Conservation (phyloP, 1,140 invertebrate species). For the Spodoptera frugiperda region DNA sequence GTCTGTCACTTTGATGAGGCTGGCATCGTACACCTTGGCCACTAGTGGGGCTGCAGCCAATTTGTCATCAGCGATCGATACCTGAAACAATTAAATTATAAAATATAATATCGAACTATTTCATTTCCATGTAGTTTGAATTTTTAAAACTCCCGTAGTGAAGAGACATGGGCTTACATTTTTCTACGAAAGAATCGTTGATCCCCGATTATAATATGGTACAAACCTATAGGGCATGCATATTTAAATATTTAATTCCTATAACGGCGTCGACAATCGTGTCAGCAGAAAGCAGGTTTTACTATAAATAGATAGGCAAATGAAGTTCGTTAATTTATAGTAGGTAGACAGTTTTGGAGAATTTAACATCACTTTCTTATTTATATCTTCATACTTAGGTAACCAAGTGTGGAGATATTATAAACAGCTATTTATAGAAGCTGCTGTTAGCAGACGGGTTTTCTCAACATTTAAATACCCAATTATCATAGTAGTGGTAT, state of each 20-base stretch:
- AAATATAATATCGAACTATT: background rate
- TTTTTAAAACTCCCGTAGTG: no score
- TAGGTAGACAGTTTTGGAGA: no score
- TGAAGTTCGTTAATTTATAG: no score
- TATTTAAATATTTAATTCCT: no score
- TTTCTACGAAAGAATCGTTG: no score
- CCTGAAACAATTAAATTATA: constrained; percentile 61
- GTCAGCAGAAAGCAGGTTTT: no score
- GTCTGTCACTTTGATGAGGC: constrained; percentile 96
- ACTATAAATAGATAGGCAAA: no score
- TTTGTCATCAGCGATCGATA: constrained; percentile 93
- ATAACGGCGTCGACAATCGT: no score
- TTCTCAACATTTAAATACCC: background rate
- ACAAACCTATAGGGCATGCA: background rate
- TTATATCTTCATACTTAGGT: background rate
- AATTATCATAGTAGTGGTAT: background rate
- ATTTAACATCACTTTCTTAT: constrained; percentile 4
- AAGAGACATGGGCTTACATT: no score
- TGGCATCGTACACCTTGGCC: constrained; percentile 97
- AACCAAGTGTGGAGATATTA: background rate
- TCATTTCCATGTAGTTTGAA: no score
- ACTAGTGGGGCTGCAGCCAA: constrained; percentile 94
- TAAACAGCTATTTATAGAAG: constrained; percentile 1
- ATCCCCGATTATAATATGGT: no score
- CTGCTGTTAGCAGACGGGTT: background rate